phyloP scores from a whole-genome alignment of 2,797 vertebrate genomes.

The Semotilus atromaculatus region DNA sequence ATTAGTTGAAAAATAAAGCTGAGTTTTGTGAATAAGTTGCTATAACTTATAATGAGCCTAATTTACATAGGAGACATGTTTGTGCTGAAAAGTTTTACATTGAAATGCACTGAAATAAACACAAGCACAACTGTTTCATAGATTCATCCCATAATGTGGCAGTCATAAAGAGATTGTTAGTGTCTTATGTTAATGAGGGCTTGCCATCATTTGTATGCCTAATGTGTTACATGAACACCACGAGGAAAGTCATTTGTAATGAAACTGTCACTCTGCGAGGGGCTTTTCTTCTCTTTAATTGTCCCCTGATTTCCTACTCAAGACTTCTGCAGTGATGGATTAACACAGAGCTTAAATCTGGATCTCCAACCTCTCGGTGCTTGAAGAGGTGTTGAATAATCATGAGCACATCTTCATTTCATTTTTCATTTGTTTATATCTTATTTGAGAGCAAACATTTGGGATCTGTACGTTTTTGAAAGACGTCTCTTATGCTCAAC shows the following conservation, averaged over 20 bases:
- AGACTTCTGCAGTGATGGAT: slow-evolving; percentile 16
- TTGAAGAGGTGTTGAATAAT: not conserved
- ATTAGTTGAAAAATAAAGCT: not conserved
- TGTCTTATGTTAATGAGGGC: slow-evolving; percentile 1
- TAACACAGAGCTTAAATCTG: slow-evolving; percentile 33
- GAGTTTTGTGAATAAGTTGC: not conserved
- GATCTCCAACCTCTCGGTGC: not conserved
- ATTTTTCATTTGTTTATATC: too few species aligned
- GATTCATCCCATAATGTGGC: not conserved
- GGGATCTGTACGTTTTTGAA: not conserved
- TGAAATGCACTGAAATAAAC: not conserved
- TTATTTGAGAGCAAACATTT: not conserved
- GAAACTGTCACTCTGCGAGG: slow-evolving; percentile 16
- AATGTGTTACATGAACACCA: slow-evolving; percentile 26
- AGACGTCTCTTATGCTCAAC: not conserved
- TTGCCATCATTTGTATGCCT: slow-evolving; percentile 15
- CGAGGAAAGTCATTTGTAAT: slow-evolving; percentile 15
- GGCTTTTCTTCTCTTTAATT: slow-evolving; percentile 13
- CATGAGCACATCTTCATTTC: too few species aligned
- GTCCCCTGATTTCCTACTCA: not conserved
- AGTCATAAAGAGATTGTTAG: slow-evolving; percentile 15
- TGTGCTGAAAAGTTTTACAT: slow-evolving; percentile 2
- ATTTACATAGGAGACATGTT: not conserved
- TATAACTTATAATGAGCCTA: not conserved
- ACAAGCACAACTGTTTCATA: not conserved